Percentiles rank a stretch among this genome's conserved stretches.
These are phyloP conservation scores for Drosophila yakuba DNA, from an alignment of 1,140 invertebrate genomes.

Conservation along the genomic window DNA sequence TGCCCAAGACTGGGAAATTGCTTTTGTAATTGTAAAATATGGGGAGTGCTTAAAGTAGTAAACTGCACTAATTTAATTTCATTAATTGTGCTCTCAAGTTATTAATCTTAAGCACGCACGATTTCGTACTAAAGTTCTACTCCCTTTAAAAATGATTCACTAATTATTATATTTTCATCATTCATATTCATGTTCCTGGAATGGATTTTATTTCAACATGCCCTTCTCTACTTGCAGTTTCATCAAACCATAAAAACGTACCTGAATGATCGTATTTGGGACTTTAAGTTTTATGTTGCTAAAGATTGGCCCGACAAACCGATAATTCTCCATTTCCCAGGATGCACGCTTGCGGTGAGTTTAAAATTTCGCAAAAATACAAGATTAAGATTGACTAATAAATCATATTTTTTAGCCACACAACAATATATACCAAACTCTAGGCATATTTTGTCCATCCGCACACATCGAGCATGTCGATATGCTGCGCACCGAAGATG, in stretches of 20 bases:
- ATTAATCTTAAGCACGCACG: background rate
- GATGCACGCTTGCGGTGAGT: conserved; percentile 92
- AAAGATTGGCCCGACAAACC: conserved; percentile 93
- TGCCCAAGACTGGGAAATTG: conserved; percentile 16
- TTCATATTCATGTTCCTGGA: background rate
- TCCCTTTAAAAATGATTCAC: too few relatives aligned
- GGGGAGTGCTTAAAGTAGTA: background rate
- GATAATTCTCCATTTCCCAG: conserved; percentile 93
- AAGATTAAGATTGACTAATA: background rate
- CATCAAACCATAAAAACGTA: conserved; percentile 94
- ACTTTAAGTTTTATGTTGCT: conserved; percentile 94
- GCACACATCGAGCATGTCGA: conserved; percentile 89
- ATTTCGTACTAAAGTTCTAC: background rate
- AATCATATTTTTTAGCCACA: conserved; percentile 87
- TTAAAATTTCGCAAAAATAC: background rate
- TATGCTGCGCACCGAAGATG: conserved; percentile 89
- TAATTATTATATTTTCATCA: background rate
- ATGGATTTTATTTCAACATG: background rate
- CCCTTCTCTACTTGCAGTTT: conserved; percentile 87
- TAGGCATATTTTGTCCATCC: conserved; percentile 92
- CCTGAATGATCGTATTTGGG: conserved; percentile 93
- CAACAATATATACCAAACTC: conserved; percentile 91
- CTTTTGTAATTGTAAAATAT: conserved; percentile 17
- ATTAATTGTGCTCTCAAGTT: background rate
- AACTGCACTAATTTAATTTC: conserved; percentile 1